Base-by-base conservation (phyloP, 2,888 invertebrate genomes). In the Drosophila prolongata region DNA sequence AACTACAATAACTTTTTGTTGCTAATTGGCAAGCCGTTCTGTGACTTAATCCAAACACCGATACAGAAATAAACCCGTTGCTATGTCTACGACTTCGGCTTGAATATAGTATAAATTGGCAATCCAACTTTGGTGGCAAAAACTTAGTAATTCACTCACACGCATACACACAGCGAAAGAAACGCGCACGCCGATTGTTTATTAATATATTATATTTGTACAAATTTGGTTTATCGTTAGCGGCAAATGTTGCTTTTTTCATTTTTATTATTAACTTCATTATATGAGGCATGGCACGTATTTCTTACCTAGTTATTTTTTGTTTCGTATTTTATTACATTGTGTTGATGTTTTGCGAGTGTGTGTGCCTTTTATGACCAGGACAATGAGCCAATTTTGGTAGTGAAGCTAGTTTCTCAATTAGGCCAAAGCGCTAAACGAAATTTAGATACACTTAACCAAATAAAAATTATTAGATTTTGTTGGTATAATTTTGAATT, bases 311-410 rank as follows among this genome's bases (percentile, higher is more conserved):
- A 71, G 55, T 74, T 44, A 40, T 71, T 44, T 59, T 70, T 57
- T 54, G 55, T 67, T 47, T 67, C 24, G 30, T 42, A 11, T 40
- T 62, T 40, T 50, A 43, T 50, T 82, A 53, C 58, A 65, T n/a
- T 55, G 54, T 37, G 47, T 55, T 54, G 52, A 47, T 54, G 42
- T 60, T 30, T 49, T 64, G 71, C 46, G 74, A 14, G 72, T 71
- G 43, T 46, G 24, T 70, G 46, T 42, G 55, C 87, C 89, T 78
- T 87, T 84, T 89, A 82, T 65, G 81, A 89, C 42, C 47, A 77
- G 87, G 81, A 80, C 89, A 87, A 71, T 79, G 57, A 49, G 70
- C 61, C 47, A 52, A 38, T 62, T 83, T 67, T 82, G 80, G 70
- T 75, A 52, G 55, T 75, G 70, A 56, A 71, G 76, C 75, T 75